Conservation (phyloP, 2,113 vertebrate genomes). For the Carassius auratus region DNA sequence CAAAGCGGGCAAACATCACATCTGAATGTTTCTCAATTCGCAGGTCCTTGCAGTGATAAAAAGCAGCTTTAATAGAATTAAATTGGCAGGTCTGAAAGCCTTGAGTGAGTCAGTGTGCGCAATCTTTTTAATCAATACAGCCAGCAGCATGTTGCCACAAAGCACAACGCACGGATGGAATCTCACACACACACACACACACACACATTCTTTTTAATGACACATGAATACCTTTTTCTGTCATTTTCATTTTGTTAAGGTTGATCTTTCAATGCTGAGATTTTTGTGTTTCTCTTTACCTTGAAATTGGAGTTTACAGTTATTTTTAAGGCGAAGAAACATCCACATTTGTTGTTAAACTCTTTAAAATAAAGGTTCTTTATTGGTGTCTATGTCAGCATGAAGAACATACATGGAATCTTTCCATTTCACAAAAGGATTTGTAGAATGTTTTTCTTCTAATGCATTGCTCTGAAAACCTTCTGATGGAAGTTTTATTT, state of each 20-base stretch:
- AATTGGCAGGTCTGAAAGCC: not conserved
- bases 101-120: not conserved
- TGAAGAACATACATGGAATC: not conserved
- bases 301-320: not conserved
- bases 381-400: not conserved
- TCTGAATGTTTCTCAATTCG: not conserved
- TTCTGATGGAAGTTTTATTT: not conserved
- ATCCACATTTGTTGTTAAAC: not conserved
- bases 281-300: not conserved
- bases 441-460: not conserved
- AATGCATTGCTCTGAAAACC: not conserved
- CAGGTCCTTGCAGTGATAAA: not conserved
- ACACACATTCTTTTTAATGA: not conserved
- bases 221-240: not conserved
- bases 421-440: not conserved
- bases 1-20: constrained; percentile 1
- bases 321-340: not conserved
- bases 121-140: constrained; percentile 1
- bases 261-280: not conserved
- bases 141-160: not conserved
- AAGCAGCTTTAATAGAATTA: not conserved
- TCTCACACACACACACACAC: too few species aligned
- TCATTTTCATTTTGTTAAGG: not conserved
- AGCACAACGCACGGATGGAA: not conserved
- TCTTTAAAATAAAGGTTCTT: not conserved